Evolutionary conservation across 1,140 invertebrate species (phyloP), one percentile per base, ranked within the genome.

Genomic region (Drosophila dunni): DNA sequence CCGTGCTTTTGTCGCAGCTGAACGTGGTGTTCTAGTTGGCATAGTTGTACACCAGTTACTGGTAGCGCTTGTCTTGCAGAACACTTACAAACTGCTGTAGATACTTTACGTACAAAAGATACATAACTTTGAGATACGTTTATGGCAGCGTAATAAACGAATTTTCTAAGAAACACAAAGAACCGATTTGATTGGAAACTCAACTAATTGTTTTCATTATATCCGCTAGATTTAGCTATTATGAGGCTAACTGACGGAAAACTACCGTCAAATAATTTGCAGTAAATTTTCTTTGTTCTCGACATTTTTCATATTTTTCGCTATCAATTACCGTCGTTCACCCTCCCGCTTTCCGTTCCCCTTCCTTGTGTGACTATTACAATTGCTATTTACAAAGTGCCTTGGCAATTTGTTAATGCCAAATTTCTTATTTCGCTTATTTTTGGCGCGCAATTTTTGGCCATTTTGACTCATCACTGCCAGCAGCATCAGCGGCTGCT

Each of bases 21-120:
- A 88, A 89, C 83, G 84, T 88, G 83, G 76, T 86, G 83, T 88
- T 88, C 83, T 89, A 88, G 80, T 88, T 88, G 83, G 84, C 80
- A 80, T 77, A 80, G 80, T 89, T 86, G 84, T 76, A 89, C 76
- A 84, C 78, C 24, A 29, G 83, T 88, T 74, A 64, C 63, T 50
- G 58, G 67, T 63, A 61, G 65, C 33, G 38, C 44, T 56, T 56
- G 53, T 56, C 40, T 46, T 13, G 3, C 24, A 1, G 24, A 29
- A 29, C 24, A 3, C 24, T 17, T 17, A 29, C 24, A 29, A 29
- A 29, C 24, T 29, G 24, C 15, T 33, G 42, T 46, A 51, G n/a
- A 33, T 51, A 51, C 48, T n/a, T 45, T 45, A 45, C 13, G 7
- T 11, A 40, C 3, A 29, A 15, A 15, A 44, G 11, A 42, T n/a